Evolutionary conservation across 2,113 vertebrate genomes (phyloP), one percentile per base, ranked within the genome.

Genomic region (Serinus canaria): DNA sequence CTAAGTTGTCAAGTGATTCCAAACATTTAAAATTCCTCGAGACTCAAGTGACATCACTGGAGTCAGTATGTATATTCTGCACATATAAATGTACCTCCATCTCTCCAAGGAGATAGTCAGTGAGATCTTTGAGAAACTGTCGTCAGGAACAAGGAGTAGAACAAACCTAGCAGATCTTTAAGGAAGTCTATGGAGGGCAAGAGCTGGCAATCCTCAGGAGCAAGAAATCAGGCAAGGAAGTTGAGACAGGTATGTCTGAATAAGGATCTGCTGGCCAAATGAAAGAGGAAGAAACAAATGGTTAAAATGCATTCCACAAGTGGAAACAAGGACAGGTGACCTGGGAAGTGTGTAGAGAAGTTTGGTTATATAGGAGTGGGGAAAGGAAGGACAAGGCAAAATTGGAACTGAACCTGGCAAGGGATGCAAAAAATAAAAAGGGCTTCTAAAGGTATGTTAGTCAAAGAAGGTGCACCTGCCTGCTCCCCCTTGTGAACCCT

Each of bases 401-500:
- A 23, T 6, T 69, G 12, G 18, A 69, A 23, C 19, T 62, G 39
- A 39, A n/a, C 7, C 7, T 39, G 41, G 6, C 9, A 28, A 62
- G 15, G 23, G 28, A 60, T 10, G 5, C 18, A 69, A 62, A 69
- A 22, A 69, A 33, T 33, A 53, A 39, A 10, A 39, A 24, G 22
- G 23, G 10, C 27, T 60, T 52, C 33, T 28, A 37, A 27, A 60
- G 27, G 22, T 37, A 15, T 15, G 7, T 46, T 53, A 46, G 12
- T 39, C 63, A 77, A 87, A 33, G 13, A 13, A 59, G 8, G 8
- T 53, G 28, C 23, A 39, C 28, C 15, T 53, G 33, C 7, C n/a
- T 2, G 5, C 8, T 53, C 10, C 5, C 10, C 15, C 1, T 69
- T 22, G 0, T 63, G 56, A 90, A 23, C 10, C n/a, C 39, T 72